Percentiles rank a stretch among this genome's conserved stretches.
Conservation (phyloP, 2,888 invertebrate genomes). For the Parnassius orleans region DNA sequence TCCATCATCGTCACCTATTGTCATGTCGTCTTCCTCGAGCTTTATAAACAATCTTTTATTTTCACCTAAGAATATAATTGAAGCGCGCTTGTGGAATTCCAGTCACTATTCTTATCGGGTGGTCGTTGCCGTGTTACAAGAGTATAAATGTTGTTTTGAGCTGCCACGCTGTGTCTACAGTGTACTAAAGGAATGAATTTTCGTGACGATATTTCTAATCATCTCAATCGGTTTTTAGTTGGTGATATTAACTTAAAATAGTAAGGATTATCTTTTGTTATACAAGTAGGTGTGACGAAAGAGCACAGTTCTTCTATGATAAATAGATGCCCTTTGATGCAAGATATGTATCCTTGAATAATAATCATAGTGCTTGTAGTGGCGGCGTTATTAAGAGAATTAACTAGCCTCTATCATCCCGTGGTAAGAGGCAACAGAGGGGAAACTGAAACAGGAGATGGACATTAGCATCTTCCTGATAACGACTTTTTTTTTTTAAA, state of each 20-base stretch:
- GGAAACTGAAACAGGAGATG: no score
- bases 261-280: no score
- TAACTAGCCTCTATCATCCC: no score
- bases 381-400: no score
- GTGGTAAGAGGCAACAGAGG: no score
- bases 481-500: no score
- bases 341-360: no score
- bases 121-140: slow-evolving; percentile 72
- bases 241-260: slow-evolving; percentile 1
- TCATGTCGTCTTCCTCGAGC: slow-evolving; percentile 75
- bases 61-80: slow-evolving; percentile 77
- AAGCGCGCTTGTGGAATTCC: slow-evolving; percentile 73
- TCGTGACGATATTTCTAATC: slow-evolving; percentile 33
- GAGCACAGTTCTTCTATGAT: no score
- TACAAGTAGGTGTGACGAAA: no score
- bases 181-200: slow-evolving; percentile 55
- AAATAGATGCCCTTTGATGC: no score
- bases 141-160: slow-evolving; percentile 77
- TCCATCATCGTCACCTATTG: slow-evolving; percentile 77
- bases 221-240: not conserved
- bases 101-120: slow-evolving; percentile 75
- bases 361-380: no score
- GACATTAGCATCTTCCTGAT: no score
- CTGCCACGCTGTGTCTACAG: slow-evolving; percentile 69
- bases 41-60: slow-evolving; percentile 80